Percentiles rank a stretch among this genome's conserved stretches.
phyloP scores from a whole-genome alignment of 2,113 vertebrate genomes.

The Seriola dumerili region DNA sequence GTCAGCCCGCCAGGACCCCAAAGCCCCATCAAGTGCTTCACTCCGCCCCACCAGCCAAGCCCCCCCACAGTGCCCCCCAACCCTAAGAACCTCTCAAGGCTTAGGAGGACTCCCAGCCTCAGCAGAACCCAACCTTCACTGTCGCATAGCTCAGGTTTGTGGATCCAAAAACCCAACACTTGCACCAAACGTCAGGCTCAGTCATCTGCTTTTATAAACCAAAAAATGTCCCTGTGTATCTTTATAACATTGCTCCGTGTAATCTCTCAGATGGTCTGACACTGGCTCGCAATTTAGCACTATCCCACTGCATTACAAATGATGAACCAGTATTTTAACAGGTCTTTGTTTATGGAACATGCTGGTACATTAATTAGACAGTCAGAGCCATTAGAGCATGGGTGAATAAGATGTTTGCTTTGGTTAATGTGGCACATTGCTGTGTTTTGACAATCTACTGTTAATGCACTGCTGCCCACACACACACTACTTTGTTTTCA shows the following conservation, averaged over 20 bases:
- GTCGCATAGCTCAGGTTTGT: slow-evolving; percentile 83
- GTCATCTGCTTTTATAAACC: not conserved
- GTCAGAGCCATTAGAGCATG: slow-evolving; percentile 39
- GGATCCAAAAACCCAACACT: not conserved
- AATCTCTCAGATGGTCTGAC: not conserved
- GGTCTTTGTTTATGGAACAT: slow-evolving; percentile 47
- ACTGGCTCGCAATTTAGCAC: not conserved
- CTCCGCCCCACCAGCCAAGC: slow-evolving; percentile 81
- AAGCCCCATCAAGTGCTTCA: slow-evolving; percentile 75
- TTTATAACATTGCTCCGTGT: not conserved
- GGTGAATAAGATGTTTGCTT: slow-evolving; percentile 57
- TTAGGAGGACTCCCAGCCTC: slow-evolving; percentile 85
- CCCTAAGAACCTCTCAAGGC: slow-evolving; percentile 67
- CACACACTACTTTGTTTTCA: slow-evolving; percentile 39
- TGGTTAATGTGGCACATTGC: slow-evolving; percentile 47
- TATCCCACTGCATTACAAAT: slow-evolving; percentile 27
- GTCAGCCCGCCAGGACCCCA: slow-evolving; percentile 57
- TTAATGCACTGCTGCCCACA: slow-evolving; percentile 58
- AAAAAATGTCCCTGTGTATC: slow-evolving; percentile 5
- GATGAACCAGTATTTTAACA: slow-evolving; percentile 27
- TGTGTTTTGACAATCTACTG: slow-evolving; percentile 69
- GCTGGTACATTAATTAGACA: slow-evolving; percentile 48
- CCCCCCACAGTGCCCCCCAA: slow-evolving; percentile 79
- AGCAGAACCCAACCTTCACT: slow-evolving; percentile 76
- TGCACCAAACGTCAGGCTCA: not conserved